These are phyloP conservation scores for Mycetomoellerius zeteki DNA, from an alignment of 1,140 invertebrate species.

Conservation along the genomic window DNA sequence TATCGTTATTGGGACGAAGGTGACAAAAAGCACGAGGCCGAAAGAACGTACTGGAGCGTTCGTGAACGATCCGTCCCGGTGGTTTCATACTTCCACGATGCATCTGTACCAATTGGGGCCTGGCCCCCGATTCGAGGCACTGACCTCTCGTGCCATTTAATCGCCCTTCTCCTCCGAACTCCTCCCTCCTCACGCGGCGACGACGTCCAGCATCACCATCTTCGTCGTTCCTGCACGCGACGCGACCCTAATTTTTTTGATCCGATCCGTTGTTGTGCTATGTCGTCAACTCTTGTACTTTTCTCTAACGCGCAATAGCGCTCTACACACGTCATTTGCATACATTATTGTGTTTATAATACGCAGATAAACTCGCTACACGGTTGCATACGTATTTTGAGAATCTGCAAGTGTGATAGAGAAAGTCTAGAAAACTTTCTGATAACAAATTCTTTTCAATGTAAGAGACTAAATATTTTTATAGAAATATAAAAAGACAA, in stretches of 20 bases:
- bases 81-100: constrained; percentile 68
- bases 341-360: background rate
- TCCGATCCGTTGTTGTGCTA: background rate
- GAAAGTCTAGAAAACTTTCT: constrained; percentile 25
- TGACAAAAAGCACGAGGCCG: background rate
- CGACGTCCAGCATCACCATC: constrained; percentile 47
- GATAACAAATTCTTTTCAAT: constrained; percentile 13
- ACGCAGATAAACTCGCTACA: constrained; percentile 12
- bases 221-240: constrained; percentile 49
- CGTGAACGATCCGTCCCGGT: constrained; percentile 1
- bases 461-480: constrained; percentile 27
- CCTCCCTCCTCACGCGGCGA: constrained; percentile 47
- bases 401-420: constrained; percentile 8
- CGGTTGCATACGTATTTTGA: background rate
- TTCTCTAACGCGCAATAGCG: background rate
- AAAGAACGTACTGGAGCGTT: background rate
- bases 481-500: background rate
- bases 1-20: constrained; percentile 10
- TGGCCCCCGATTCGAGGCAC: constrained; percentile 85
- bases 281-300: constrained; percentile 8
- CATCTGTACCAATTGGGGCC: constrained; percentile 80
- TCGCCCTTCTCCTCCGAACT: constrained; percentile 74
- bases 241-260: constrained; percentile 58
- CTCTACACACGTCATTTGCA: background rate
- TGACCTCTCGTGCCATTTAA: constrained; percentile 86